A percentile compares a stretch with the other conserved stretches of the same genome.
Evolutionary conservation across 2,113 vertebrate genomes (phyloP).

Genomic region (Rhinogobius similis): DNA sequence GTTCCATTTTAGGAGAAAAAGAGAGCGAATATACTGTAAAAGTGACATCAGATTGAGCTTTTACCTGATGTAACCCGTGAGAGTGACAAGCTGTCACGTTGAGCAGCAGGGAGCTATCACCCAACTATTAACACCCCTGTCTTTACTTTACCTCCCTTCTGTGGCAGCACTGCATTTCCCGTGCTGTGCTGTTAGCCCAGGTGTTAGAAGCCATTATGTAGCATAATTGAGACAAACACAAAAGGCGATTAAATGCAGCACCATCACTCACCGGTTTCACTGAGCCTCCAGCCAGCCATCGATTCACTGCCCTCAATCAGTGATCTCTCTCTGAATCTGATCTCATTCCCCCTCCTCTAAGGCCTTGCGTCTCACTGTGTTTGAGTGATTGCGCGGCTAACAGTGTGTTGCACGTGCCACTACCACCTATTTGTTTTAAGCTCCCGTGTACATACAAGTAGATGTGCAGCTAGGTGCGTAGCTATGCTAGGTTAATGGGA

Average conservation of each 20-base stretch:
- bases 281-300: constrained; percentile 72
- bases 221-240: constrained; percentile 80
- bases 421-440: constrained; percentile 2
- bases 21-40: constrained; percentile 21
- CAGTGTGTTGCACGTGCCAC: constrained; percentile 14
- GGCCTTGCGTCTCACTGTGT: constrained; percentile 29
- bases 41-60: constrained; percentile 24
- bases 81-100: constrained; percentile 53
- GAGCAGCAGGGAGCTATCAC: constrained; percentile 40
- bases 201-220: constrained; percentile 76
- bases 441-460: neutral
- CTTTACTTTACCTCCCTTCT: constrained; percentile 59
- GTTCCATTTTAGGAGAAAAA: constrained; percentile 2
- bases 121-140: constrained; percentile 61
- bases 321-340: constrained; percentile 76
- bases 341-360: constrained; percentile 61
- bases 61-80: constrained; percentile 27
- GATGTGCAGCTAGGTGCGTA: constrained; percentile 12
- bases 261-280: constrained; percentile 74
- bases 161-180: constrained; percentile 52
- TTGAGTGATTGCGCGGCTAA: constrained; percentile 48
- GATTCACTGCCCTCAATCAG: constrained; percentile 82
- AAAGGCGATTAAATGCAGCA: constrained; percentile 78
- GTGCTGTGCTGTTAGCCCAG: constrained; percentile 60
- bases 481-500: constrained; percentile 37